Conservation (phyloP, 2,888 invertebrate species). For the Acronicta alni region DNA sequence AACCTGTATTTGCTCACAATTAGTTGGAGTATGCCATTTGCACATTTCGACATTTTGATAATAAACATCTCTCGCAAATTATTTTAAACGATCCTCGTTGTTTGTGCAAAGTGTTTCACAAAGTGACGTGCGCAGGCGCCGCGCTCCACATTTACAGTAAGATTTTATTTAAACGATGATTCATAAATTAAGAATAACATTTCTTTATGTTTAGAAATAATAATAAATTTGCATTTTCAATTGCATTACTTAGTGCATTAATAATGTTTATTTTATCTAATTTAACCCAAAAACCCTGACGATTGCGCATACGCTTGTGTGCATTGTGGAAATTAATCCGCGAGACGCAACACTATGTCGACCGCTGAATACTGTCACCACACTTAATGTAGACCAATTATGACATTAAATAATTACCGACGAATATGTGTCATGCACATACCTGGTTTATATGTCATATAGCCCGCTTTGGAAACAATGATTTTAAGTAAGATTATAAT, state of each 20-base stretch:
- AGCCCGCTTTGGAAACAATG: no score
- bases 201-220: no score
- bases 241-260: no score
- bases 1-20: slow-evolving; percentile 30
- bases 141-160: background rate
- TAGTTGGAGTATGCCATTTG: slow-evolving; percentile 9
- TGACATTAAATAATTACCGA: slow-evolving; percentile 1
- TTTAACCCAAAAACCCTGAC: slow-evolving; percentile 3
- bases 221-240: no score
- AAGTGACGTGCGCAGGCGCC: background rate
- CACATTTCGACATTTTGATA: slow-evolving; percentile 5
- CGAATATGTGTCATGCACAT: background rate
- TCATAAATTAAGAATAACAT: no score
- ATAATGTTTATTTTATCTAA: background rate
- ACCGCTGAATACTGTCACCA: background rate
- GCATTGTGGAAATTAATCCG: slow-evolving; percentile 1
- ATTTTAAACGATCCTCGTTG: slow-evolving; percentile 9
- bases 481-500: no score
- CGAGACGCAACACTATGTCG: background rate
- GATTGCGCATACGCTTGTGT: background rate
- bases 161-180: no score
- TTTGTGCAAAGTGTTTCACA: slow-evolving; percentile 1
- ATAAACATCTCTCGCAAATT: slow-evolving; percentile 4
- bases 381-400: slow-evolving; percentile 1
- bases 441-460: no score